A percentile compares a stretch with the other conserved stretches of the same genome.
Evolutionary conservation across 2,113 vertebrate species (phyloP).

Genomic region (Hoplias malabaricus): DNA sequence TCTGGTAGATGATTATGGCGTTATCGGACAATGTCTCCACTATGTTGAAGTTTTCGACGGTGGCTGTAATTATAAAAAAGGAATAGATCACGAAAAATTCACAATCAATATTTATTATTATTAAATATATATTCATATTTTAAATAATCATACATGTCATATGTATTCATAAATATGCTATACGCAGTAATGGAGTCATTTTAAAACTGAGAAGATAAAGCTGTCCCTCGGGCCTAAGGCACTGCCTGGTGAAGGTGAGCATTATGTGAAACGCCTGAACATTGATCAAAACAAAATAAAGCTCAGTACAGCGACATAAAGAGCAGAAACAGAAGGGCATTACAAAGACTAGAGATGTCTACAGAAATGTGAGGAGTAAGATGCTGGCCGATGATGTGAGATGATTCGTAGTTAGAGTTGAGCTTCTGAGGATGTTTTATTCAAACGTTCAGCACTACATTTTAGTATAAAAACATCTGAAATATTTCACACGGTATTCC

Average conservation of each 20-base stretch:
- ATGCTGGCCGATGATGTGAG: too few species aligned
- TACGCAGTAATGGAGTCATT: too few species aligned
- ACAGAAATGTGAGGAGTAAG: neutral
- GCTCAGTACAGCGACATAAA: neutral
- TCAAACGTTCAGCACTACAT: too few species aligned
- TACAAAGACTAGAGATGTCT: neutral
- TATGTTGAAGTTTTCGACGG: constrained; percentile 94
- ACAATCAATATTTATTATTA: too few species aligned
- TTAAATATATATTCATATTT: too few species aligned
- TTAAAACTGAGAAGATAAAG: neutral
- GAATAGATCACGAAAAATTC: neutral
- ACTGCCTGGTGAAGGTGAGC: neutral
- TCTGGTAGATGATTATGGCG: constrained; percentile 93
- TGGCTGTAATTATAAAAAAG: constrained; percentile 76
- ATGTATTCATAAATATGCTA: too few species aligned
- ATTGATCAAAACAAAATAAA: neutral
- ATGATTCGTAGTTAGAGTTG: too few species aligned
- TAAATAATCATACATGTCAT: too few species aligned
- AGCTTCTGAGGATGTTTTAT: too few species aligned
- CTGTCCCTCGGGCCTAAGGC: neutral
- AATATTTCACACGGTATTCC: too few species aligned
- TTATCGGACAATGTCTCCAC: constrained; percentile 95
- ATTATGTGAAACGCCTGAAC: neutral
- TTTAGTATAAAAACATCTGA: too few species aligned
- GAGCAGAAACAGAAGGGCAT: neutral